A percentile compares a stretch with the other conserved stretches of the same genome.
Conservation (phyloP, 2,888 invertebrate genomes). For the Therioaphis trifolii region DNA sequence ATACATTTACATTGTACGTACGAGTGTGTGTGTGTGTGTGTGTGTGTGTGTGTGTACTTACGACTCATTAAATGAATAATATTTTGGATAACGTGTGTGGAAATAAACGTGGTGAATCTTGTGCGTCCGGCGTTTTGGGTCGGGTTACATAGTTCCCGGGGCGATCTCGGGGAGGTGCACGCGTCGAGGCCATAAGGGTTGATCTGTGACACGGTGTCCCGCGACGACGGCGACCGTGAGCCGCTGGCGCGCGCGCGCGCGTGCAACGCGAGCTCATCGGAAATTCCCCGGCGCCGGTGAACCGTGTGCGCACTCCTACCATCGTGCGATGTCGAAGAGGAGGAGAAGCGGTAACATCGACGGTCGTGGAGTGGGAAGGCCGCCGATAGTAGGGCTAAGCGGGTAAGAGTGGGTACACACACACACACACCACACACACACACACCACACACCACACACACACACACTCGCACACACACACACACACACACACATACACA, state of each 20-base stretch:
- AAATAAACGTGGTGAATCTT: too few species aligned
- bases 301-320: conserved; percentile 45
- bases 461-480: neutral
- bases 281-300: conserved; percentile 59
- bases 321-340: neutral
- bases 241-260: neutral
- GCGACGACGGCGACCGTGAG: neutral
- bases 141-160: neutral
- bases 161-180: neutral
- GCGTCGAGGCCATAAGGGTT: conserved; percentile 11
- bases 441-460: neutral
- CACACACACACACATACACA: neutral
- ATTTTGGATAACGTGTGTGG: too few species aligned
- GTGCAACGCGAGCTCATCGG: conserved; percentile 29
- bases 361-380: conserved; percentile 19
- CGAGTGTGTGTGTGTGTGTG: too few species aligned
- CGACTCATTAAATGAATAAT: too few species aligned
- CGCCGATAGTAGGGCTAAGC: neutral
- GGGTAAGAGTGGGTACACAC: neutral
- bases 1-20: neutral
- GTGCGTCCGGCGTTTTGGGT: too few species aligned
- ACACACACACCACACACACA: neutral
- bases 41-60: too few species aligned
- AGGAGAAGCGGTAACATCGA: neutral
- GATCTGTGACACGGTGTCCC: neutral